Base-by-base conservation (phyloP, 2,113 vertebrate genomes). In the Herpailurus yagouaroundi region DNA sequence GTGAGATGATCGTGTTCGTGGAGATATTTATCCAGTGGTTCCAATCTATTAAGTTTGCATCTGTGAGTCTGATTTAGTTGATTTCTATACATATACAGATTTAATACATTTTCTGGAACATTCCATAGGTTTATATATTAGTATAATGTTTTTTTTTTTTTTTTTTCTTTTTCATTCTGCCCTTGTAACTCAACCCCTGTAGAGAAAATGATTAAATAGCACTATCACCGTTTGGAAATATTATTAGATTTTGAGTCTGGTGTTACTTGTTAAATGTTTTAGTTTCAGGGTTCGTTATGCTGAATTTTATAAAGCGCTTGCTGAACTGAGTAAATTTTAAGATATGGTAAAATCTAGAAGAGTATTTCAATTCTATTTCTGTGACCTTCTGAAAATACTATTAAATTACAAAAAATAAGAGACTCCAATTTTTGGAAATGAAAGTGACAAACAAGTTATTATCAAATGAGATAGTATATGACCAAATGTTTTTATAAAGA, bases 301-400 rank as follows among this genome's bases (percentile, higher is more conserved):
- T 97, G 71, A 94, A 88, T 95, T 97, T 92, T 88, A 23, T 74
- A 84, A 79, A 66, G 31, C 4, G 63, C 89, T 97, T 97, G 68
- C 86, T 87, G 74, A 97, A 85, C 23, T 45, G 13, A 94, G 27
- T 95, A 69, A 77, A 52, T 73, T 96, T 84, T 50, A 85, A 92
- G 90, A 88, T 97, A 92, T 10, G 33, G 25, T 84, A 69, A 92
- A 90, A 55, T 73, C 55, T 90, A 29, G 96, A 93, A 60, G 68
- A 21, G 11, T 11, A 93, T 94, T 94, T 95, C 5, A 84, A 19
- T 94, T 94, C 25, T 68, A 36, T 48, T 80, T 94, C 94, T 29
- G 90, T 88, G 38, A 60, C 48, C 64, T 82, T 97, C 69, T 96
- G 91, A 94, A 96, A 97, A 90, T 80, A 69, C 36, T 41, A 33